A percentile compares a stretch with the other conserved stretches of the same genome.
Evolutionary conservation across 2,888 invertebrate species (phyloP).

Genomic region (Miltochrista miniata): DNA sequence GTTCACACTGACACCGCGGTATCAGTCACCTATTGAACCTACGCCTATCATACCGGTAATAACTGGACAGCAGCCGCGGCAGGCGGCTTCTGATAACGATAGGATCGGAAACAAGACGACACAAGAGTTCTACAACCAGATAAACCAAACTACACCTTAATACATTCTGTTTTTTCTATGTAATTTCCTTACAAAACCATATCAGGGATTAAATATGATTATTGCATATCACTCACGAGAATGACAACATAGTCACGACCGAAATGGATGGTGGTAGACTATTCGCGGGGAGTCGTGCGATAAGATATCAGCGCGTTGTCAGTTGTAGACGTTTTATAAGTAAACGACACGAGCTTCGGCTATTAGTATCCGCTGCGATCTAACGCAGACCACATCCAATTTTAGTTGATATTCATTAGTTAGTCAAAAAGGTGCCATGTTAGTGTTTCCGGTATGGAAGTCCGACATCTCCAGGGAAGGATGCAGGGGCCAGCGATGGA

Average conservation of each 20-base stretch:
- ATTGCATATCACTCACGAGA: not conserved
- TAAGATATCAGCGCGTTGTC: conserved; percentile 71
- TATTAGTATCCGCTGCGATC: conserved; percentile 68
- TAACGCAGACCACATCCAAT: conserved; percentile 62
- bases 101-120: conserved; percentile 42
- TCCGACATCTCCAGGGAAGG: conserved; percentile 60
- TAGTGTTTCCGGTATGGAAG: conserved; percentile 77
- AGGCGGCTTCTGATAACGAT: conserved; percentile 77
- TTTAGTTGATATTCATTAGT: conserved; percentile 22
- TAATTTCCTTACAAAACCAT: not conserved
- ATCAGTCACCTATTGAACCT: conserved; percentile 85
- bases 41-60: conserved; percentile 82
- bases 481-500: conserved; percentile 71
- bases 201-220: conserved; percentile 6
- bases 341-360: conserved; percentile 58
- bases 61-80: conserved; percentile 80
- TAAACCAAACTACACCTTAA: conserved; percentile 28
- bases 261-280: conserved; percentile 32
- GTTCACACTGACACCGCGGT: conserved; percentile 64
- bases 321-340: conserved; percentile 78
- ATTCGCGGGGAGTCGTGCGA: conserved; percentile 73
- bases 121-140: conserved; percentile 30
- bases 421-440: conserved; percentile 57
- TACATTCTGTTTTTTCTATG: conserved; percentile 1
- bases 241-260: conserved; percentile 6